Conservation (phyloP, 2,888 invertebrate species). For the Ichneumon xanthorius region DNA sequence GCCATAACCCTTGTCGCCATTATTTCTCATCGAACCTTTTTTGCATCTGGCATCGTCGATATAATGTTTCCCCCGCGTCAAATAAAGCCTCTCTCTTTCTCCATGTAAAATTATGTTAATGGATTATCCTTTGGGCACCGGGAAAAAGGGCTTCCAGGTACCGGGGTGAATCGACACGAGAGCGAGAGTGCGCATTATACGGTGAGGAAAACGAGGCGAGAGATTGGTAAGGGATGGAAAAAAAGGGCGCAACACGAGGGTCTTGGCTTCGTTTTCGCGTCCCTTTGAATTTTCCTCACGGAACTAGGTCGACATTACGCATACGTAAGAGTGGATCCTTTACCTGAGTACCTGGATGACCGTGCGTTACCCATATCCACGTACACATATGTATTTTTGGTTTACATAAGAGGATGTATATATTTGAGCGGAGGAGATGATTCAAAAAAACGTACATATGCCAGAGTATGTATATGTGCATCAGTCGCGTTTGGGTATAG, state of each 20-base stretch:
- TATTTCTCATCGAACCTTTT: conserved; percentile 74
- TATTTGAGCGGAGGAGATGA: conserved; percentile 33
- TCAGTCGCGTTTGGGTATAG: conserved; percentile 39
- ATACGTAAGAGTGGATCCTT: conserved; percentile 65
- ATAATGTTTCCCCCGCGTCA: conserved; percentile 80
- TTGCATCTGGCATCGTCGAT: conserved; percentile 84
- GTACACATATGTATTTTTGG: not conserved
- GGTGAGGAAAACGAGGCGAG: conserved; percentile 20
- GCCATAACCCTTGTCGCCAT: conserved; percentile 58
- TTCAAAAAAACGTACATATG: conserved; percentile 51
- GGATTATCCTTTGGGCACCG: conserved; percentile 82
- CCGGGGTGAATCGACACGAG: conserved; percentile 55
- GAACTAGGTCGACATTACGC: conserved; percentile 78
- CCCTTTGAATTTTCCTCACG: conserved; percentile 76
- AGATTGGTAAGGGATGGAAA: conserved; percentile 31
- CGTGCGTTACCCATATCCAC: conserved; percentile 40
- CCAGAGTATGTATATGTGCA: conserved; percentile 45
- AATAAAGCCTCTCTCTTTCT: conserved; percentile 69
- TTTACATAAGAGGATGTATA: conserved; percentile 8
- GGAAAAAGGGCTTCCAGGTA: conserved; percentile 75
- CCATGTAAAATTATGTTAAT: conserved; percentile 85
- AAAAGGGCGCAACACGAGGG: conserved; percentile 50
- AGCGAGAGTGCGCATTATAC: not conserved
- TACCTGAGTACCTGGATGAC: conserved; percentile 67
- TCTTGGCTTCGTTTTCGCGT: conserved; percentile 50